Percentiles rank a stretch among this genome's conserved stretches.
Evolutionary conservation across 2,113 vertebrate genomes (phyloP).

Genomic region (Lepus europaeus): DNA sequence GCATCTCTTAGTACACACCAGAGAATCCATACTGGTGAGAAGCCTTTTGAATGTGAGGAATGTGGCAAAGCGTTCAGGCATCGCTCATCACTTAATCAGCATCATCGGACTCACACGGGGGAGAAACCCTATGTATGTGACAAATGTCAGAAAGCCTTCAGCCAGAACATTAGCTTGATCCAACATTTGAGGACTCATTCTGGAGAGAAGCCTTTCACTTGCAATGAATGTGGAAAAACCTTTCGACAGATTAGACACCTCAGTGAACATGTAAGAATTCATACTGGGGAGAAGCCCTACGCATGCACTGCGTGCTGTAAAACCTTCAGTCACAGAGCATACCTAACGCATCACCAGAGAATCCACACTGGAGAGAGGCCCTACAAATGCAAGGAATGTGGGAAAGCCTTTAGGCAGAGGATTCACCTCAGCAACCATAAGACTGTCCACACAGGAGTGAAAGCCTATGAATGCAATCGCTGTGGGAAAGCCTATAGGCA

Average conservation of each 20-base stretch:
- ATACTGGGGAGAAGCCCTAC: slow-evolving; percentile 83
- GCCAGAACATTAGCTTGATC: slow-evolving; percentile 81
- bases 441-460: slow-evolving; percentile 82
- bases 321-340: slow-evolving; percentile 81
- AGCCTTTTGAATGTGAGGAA: slow-evolving; percentile 79
- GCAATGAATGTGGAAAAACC: slow-evolving; percentile 82
- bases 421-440: slow-evolving; percentile 82
- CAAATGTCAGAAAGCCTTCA: slow-evolving; percentile 82
- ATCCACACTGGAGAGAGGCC: slow-evolving; percentile 83
- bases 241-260: slow-evolving; percentile 80
- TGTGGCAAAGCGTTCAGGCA: slow-evolving; percentile 82
- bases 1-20: slow-evolving; percentile 87
- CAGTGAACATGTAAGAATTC: slow-evolving; percentile 81
- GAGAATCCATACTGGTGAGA: slow-evolving; percentile 85
- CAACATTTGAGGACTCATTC: slow-evolving; percentile 81
- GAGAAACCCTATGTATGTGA: slow-evolving; percentile 80
- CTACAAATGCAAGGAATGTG: slow-evolving; percentile 83
- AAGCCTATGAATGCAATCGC: slow-evolving; percentile 77
- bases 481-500: slow-evolving; percentile 82
- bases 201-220: slow-evolving; percentile 81
- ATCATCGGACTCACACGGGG: slow-evolving; percentile 80
- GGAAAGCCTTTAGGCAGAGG: slow-evolving; percentile 81
- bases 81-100: slow-evolving; percentile 81
- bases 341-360: slow-evolving; percentile 81
- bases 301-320: slow-evolving; percentile 78